These are phyloP conservation scores for Cryptus armator DNA, from an alignment of 2,888 invertebrate species.

Conservation along the genomic window DNA sequence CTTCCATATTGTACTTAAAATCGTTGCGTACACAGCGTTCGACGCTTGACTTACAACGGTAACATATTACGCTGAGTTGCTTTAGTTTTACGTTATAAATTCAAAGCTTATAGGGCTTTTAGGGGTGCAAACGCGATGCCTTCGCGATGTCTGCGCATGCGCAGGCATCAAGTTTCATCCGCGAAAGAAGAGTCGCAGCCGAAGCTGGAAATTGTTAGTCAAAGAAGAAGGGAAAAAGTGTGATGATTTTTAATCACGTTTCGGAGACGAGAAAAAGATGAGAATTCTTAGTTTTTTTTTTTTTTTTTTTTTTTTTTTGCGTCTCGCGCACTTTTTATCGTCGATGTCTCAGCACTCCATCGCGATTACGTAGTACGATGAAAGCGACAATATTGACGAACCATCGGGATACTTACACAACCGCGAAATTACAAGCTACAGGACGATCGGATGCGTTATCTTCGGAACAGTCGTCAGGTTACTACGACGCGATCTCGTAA, in stretches of 20 bases:
- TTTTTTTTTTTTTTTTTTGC: not conserved
- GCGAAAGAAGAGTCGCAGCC: no score
- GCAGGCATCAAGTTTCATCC: no score
- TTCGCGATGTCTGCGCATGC: no score
- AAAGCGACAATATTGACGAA: constrained; percentile 29
- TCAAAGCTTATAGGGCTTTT: no score
- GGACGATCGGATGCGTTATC: not conserved
- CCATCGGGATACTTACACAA: constrained; percentile 31
- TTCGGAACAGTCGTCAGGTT: not conserved
- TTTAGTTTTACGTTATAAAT: no score
- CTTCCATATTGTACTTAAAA: no score
- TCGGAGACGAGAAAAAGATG: not conserved
- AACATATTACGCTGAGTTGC: no score
- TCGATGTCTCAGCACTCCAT: not conserved
- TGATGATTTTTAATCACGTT: not conserved
- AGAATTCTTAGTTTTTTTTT: not conserved
- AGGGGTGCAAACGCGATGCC: no score
- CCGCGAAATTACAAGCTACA: constrained; percentile 8
- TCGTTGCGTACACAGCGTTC: no score
- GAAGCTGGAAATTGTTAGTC: not conserved
- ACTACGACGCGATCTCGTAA: constrained; percentile 3
- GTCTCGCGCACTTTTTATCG: not conserved
- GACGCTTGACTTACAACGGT: no score
- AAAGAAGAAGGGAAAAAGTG: not conserved
- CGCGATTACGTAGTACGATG: constrained; percentile 5